Conservation (phyloP, 2,113 vertebrate species). For the Paracanthobrama guichenoti region DNA sequence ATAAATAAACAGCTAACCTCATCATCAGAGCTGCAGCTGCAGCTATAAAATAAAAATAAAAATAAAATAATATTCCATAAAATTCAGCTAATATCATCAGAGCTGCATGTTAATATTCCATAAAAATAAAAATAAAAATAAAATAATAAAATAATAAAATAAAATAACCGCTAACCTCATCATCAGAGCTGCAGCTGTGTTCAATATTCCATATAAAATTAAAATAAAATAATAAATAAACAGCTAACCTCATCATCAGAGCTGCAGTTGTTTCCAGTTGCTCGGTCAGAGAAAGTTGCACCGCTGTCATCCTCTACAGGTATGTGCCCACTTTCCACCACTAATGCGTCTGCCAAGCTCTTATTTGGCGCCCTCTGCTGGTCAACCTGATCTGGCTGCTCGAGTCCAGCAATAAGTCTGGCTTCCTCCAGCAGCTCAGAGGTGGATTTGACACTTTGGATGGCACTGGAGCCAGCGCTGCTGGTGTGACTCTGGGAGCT, state of each 20-base stretch:
- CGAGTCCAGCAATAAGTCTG: constrained; percentile 36
- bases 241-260: constrained; percentile 55
- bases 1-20: neutral
- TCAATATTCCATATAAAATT: too few species aligned
- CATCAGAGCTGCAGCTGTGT: constrained; percentile 14
- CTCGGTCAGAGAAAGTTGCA: constrained; percentile 65
- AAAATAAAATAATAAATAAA: neutral
- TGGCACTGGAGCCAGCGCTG: neutral
- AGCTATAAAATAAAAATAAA: too few species aligned
- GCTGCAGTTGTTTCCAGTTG: neutral
- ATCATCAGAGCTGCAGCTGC: too few species aligned
- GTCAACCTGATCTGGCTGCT: constrained; percentile 47
- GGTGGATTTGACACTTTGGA: constrained; percentile 66
- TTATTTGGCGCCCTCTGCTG: constrained; percentile 51
- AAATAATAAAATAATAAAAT: neutral
- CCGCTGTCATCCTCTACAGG: constrained; percentile 70
- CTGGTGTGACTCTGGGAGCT: constrained; percentile 36
- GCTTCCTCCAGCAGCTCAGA: constrained; percentile 51
- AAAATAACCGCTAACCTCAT: constrained; percentile 47
- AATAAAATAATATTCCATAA: neutral
- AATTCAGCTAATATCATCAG: too few species aligned
- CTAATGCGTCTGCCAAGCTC: constrained; percentile 21
- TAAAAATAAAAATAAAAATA: neutral
- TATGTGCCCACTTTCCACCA: constrained; percentile 59
- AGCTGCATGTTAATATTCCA: too few species aligned